A percentile compares a stretch with the other conserved stretches of the same genome.
Conservation (phyloP, 1,140 invertebrate species). For the Drosophila repletoides region DNA sequence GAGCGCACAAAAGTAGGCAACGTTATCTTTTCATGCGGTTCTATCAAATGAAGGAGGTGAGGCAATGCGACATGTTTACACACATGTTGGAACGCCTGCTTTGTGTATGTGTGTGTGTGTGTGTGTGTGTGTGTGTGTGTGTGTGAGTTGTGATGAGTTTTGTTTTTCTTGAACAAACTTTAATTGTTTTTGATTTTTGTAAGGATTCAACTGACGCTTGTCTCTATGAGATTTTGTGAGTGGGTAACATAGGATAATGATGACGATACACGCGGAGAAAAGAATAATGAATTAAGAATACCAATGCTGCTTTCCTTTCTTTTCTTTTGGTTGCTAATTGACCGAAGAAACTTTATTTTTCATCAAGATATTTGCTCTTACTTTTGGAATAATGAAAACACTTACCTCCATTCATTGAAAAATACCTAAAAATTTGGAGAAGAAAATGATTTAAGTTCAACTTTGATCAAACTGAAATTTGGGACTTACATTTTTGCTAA, state of each 20-base stretch:
- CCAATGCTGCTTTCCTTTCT: too few relatives aligned
- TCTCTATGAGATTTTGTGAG: background rate
- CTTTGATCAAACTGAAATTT: too few relatives aligned
- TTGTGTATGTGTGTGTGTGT: slow-evolving; percentile 3
- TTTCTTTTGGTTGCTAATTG: too few relatives aligned
- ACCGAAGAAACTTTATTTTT: too few relatives aligned
- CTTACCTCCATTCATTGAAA: too few relatives aligned
- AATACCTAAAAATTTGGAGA: too few relatives aligned
- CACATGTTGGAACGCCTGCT: slow-evolving; percentile 41
- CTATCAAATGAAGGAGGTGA: background rate
- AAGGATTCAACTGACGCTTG: slow-evolving; percentile 72
- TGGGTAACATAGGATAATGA: background rate
- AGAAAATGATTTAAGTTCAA: too few relatives aligned
- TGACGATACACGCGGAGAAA: too few relatives aligned
- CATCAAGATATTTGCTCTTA: too few relatives aligned
- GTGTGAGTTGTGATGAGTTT: slow-evolving; percentile 63
- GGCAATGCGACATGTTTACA: slow-evolving; percentile 55
- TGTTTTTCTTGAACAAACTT: slow-evolving; percentile 79
- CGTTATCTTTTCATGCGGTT: slow-evolving; percentile 54
- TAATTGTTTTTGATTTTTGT: slow-evolving; percentile 79
- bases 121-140: slow-evolving; percentile 21
- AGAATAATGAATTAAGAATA: too few relatives aligned
- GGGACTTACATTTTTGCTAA: too few relatives aligned
- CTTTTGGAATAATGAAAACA: too few relatives aligned
- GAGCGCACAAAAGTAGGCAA: slow-evolving; percentile 76